A percentile compares a stretch with the other conserved stretches of the same genome.
These are phyloP conservation scores for Gavialis gangeticus DNA, from an alignment of 2,113 vertebrate species.

Conservation along the genomic window DNA sequence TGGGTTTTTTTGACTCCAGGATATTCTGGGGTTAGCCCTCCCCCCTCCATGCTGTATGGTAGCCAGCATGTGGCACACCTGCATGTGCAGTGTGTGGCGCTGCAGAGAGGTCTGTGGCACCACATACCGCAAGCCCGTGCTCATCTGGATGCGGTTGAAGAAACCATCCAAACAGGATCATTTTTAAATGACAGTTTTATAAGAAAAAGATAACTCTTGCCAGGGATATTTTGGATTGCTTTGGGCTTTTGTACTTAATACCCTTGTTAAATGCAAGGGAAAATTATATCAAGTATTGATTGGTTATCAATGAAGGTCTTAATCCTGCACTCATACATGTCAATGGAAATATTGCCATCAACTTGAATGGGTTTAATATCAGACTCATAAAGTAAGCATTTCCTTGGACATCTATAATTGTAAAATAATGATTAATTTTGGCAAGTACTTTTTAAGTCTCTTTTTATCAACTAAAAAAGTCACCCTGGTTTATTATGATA, in stretches of 20 bases:
- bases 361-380: neutral
- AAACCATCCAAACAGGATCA: neutral
- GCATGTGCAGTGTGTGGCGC: too few species aligned
- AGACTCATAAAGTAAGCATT: neutral
- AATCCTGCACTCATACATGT: neutral
- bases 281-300: neutral
- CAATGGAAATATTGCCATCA: neutral
- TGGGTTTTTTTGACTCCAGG: too few species aligned
- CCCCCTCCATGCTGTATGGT: too few species aligned
- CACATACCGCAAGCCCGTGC: too few species aligned
- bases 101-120: too few species aligned
- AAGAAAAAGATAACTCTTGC: neutral
- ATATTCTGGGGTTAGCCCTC: too few species aligned
- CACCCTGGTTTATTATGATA: neutral
- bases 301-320: neutral
- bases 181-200: neutral
- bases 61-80: too few species aligned
- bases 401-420: conserved; percentile 11
- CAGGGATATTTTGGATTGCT: rapidly evolving
- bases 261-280: neutral
- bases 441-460: conserved; percentile 9
- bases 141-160: too few species aligned
- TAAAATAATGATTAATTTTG: conserved; percentile 43
- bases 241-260: neutral
- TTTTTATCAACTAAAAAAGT: conserved; percentile 38